Base-by-base conservation (phyloP, 1,140 invertebrate species). In the Asbolus verrucosus region DNA sequence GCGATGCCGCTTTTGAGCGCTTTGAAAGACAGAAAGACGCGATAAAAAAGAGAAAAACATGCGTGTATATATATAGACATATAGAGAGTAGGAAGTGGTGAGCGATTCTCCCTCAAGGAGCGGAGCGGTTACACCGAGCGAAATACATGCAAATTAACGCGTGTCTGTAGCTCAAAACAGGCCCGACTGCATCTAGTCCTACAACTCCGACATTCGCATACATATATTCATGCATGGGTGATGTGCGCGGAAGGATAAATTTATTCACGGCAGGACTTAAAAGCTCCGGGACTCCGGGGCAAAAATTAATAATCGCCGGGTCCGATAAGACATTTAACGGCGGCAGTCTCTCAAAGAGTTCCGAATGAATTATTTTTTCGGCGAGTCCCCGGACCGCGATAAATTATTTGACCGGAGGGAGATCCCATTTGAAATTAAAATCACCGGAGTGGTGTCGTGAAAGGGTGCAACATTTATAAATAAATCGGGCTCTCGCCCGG, bases 1-100 rank as follows among this genome's bases (percentile, higher is more conserved):
- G 67, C 60, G 69, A 39, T 24, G 69, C 65, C 36, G 63, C 69
- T 71, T 71, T 71, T 65, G 67, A 41, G 19, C 30, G 65, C 69
- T 67, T 71, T 71, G 63, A 60, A 5, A 41, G 11, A 46, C n/a
- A 14, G 41, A 19, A 46, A 46, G 41, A 43, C 15, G 2, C 46
- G 46, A 54, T 27, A 27, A 14, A 54, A 54, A 27, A 54, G 13
- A 21, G 9, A 15, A 50, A 50, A 14, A 9, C 16, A n/a, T n/a
- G 43, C 13, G 14, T 36, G 24, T 31, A 38, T 41, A 62, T 5
- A 62, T 33, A 62, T 33, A 62, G 30, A 36, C 1, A 62, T 11
- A 62, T 33, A 9, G 30, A 27, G 18, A 9, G 18, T 2, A 4
- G 13, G 21, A 19, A n/a, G 46, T 8, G 11, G 9, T 21, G 46